A percentile compares a stretch with the other conserved stretches of the same genome.
phyloP scores from a whole-genome alignment of 37 sponge, comb jelly and placozoan species.

The Halichondria panicea region DNA sequence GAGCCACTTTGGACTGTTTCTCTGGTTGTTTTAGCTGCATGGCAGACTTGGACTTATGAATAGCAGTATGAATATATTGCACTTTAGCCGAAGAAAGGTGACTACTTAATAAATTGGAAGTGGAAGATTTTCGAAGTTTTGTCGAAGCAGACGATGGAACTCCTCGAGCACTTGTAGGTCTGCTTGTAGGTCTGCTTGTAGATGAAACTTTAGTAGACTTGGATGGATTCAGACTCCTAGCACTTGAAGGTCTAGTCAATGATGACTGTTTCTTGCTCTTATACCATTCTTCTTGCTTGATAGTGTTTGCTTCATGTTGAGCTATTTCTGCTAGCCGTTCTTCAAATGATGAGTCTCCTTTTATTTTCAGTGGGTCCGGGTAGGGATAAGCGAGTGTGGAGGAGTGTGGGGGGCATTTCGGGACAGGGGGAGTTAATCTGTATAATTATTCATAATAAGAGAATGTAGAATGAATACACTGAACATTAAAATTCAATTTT shows the following conservation, averaged over 20 bases:
- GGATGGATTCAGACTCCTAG: not conserved
- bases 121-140: too few relatives aligned
- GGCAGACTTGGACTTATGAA: too few relatives aligned
- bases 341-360: conserved; percentile 13
- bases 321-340: conserved; percentile 20
- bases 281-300: not conserved
- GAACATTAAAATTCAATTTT: too few relatives aligned
- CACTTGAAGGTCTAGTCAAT: not conserved
- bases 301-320: conserved; percentile 12
- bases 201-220: not conserved
- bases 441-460: too few relatives aligned
- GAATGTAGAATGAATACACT: too few relatives aligned
- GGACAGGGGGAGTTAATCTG: not conserved
- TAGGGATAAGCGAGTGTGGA: conserved; percentile 38
- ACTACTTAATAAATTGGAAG: too few relatives aligned
- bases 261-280: not conserved
- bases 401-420: not conserved
- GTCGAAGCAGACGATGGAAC: not conserved
- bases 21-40: too few relatives aligned
- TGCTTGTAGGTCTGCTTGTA: not conserved
- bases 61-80: too few relatives aligned
- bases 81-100: too few relatives aligned
- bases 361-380: conserved; percentile 26
- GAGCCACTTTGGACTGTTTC: not conserved
- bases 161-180: not conserved